Conservation (phyloP, 2,888 invertebrate species). For the Amphipyra tragopoginis region DNA sequence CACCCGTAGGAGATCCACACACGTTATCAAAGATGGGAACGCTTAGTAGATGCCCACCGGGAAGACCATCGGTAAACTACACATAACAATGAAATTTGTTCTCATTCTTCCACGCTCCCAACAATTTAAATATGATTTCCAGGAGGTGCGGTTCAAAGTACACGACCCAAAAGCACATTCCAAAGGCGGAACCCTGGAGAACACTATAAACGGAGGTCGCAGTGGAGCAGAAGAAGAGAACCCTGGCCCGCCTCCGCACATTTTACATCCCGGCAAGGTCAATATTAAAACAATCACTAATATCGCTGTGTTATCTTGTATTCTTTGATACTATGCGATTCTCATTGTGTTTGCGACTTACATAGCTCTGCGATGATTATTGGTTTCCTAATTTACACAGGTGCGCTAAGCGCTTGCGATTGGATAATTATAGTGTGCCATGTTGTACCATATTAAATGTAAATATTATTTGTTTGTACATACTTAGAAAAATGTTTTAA, state of each 20-base stretch:
- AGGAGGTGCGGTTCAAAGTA: conserved; percentile 98
- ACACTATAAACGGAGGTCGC: conserved; percentile 96
- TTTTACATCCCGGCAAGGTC: conserved; percentile 96
- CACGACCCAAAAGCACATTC: conserved; percentile 98
- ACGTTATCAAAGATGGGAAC: conserved; percentile 94
- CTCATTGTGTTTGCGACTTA: conserved; percentile 20
- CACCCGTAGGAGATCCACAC: conserved; percentile 92
- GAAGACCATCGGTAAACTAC: conserved; percentile 85
- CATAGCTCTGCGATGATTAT: conserved; percentile 15
- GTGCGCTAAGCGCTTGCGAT: conserved; percentile 27
- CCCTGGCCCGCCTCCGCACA: conserved; percentile 92
- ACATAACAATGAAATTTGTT: not conserved
- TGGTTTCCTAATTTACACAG: conserved; percentile 1
- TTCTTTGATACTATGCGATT: conserved; percentile 22
- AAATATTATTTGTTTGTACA: not conserved
- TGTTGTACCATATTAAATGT: not conserved
- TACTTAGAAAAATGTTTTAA: conserved; percentile 34
- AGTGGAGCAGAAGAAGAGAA: conserved; percentile 91
- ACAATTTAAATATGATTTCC: conserved; percentile 72
- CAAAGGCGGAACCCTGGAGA: conserved; percentile 97
- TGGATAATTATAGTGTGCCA: not conserved
- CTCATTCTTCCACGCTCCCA: conserved; percentile 2
- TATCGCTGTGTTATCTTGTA: not conserved
- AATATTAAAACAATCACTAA: conserved; percentile 43
- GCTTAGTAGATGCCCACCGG: conserved; percentile 90